Evolutionary conservation across 2,113 vertebrate genomes (phyloP).

Genomic region (Indicator maculatus): DNA sequence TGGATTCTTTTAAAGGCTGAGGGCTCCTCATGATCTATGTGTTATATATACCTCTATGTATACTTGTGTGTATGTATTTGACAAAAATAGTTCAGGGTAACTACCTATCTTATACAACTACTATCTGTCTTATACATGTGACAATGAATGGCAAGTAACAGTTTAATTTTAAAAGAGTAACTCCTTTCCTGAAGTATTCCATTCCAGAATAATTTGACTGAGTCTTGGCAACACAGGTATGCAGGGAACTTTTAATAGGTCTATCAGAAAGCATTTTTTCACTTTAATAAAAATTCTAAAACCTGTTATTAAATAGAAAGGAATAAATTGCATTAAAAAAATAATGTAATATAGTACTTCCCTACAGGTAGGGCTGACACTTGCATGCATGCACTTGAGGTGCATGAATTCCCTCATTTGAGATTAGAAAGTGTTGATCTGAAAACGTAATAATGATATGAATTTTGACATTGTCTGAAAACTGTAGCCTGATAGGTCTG

Average conservation of each 20-base stretch:
- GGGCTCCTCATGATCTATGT: not conserved
- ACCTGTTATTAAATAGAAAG: not conserved
- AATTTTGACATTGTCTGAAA: not conserved
- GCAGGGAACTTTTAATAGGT: not conserved
- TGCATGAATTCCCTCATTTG: not conserved
- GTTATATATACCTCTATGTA: not conserved
- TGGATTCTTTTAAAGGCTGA: not conserved
- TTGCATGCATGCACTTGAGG: not conserved
- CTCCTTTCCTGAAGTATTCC: not conserved
- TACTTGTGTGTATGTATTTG: not conserved
- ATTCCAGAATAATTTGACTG: not conserved
- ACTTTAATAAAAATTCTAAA: not conserved
- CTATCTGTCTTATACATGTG: not conserved
- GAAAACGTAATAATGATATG: not conserved
- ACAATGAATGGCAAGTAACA: not conserved
- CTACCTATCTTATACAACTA: too few relatives aligned
- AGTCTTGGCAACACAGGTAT: not conserved
- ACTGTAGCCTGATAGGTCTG: not conserved
- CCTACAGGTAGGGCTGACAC: not conserved
- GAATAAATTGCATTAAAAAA: not conserved
- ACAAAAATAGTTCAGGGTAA: not conserved
- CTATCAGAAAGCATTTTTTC: not conserved
- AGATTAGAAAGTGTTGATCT: not conserved
- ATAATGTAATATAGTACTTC: not conserved
- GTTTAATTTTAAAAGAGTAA: not conserved